phyloP scores from a whole-genome alignment of 2,888 invertebrate species.

The Chorisops tibialis region DNA sequence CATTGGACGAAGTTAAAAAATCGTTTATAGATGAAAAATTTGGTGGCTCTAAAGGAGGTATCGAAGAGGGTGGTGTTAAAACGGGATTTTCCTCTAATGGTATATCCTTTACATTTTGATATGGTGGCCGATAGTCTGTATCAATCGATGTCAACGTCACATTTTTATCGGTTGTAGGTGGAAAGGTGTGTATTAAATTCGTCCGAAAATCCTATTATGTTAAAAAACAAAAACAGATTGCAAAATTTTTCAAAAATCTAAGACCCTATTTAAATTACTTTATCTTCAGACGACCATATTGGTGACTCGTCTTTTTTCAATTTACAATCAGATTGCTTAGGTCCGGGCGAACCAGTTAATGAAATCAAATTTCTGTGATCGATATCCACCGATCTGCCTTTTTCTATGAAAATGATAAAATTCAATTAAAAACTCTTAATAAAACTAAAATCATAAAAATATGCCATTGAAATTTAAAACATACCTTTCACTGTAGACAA shows the following conservation, averaged over 20 bases:
- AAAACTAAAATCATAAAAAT: not conserved
- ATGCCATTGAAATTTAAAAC: not conserved
- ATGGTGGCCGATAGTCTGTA: slow-evolving; percentile 21
- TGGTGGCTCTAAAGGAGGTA: slow-evolving; percentile 34
- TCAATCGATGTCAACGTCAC: not conserved
- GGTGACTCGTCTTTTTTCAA: slow-evolving; percentile 26
- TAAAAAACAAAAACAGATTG: not conserved
- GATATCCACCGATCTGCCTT: slow-evolving; percentile 59
- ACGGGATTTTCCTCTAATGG: slow-evolving; percentile 2
- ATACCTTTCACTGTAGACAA: slow-evolving; percentile 32
- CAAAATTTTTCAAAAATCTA: not conserved
- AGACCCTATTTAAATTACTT: not conserved
- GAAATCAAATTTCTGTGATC: slow-evolving; percentile 83
- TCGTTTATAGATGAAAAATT: slow-evolving; percentile 23
- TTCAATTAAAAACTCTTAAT: not conserved
- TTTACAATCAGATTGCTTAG: slow-evolving; percentile 34
- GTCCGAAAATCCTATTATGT: slow-evolving; percentile 18
- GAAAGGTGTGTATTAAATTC: slow-evolving; percentile 2
- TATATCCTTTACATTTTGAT: slow-evolving; percentile 15
- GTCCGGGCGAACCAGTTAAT: slow-evolving; percentile 67
- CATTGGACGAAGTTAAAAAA: slow-evolving; percentile 9
- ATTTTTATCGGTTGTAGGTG: slow-evolving; percentile 1
- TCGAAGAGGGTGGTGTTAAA: slow-evolving; percentile 34
- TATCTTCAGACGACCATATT: slow-evolving; percentile 22
- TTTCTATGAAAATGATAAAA: slow-evolving; percentile 33